A percentile compares a stretch with the other conserved stretches of the same genome.
phyloP scores from a whole-genome alignment of 2,888 invertebrate species.

The Cerceris rybyensis region DNA sequence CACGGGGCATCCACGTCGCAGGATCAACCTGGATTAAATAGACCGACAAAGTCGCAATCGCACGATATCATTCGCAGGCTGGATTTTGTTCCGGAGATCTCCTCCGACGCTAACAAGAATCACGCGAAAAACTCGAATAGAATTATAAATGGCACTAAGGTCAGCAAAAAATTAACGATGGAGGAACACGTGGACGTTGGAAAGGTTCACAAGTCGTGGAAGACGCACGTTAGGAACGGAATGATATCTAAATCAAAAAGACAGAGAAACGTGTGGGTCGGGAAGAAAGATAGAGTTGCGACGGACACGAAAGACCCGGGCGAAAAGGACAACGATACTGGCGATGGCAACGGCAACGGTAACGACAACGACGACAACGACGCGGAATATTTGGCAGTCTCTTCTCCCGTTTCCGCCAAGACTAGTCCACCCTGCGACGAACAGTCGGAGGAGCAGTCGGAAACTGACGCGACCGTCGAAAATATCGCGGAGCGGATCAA shows the following conservation, averaged over 20 bases:
- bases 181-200: constrained; percentile 58
- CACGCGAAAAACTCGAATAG: constrained; percentile 72
- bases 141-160: constrained; percentile 74
- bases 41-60: constrained; percentile 57
- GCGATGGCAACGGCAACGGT: no score
- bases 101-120: constrained; percentile 77
- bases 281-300: constrained; percentile 37
- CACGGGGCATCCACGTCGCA: constrained; percentile 64
- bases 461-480: constrained; percentile 67
- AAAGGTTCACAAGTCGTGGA: constrained; percentile 59
- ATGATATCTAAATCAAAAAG: constrained; percentile 57
- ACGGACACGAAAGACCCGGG: constrained; percentile 40
- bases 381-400: constrained; percentile 32
- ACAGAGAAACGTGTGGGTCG: constrained; percentile 45
- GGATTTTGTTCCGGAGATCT: constrained; percentile 65
- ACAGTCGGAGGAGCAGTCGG: constrained; percentile 24
- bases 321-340: constrained; percentile 17
- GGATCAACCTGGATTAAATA: constrained; percentile 28
- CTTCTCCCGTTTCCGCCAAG: constrained; percentile 36
- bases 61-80: constrained; percentile 61
- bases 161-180: constrained; percentile 70
- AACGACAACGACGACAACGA: constrained; percentile 21
- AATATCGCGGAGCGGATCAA: constrained; percentile 80
- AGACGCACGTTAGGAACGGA: constrained; percentile 53
- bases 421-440: constrained; percentile 23